Evolutionary conservation across 2,113 vertebrate genomes (phyloP).

Genomic region (Cygnus atratus): DNA sequence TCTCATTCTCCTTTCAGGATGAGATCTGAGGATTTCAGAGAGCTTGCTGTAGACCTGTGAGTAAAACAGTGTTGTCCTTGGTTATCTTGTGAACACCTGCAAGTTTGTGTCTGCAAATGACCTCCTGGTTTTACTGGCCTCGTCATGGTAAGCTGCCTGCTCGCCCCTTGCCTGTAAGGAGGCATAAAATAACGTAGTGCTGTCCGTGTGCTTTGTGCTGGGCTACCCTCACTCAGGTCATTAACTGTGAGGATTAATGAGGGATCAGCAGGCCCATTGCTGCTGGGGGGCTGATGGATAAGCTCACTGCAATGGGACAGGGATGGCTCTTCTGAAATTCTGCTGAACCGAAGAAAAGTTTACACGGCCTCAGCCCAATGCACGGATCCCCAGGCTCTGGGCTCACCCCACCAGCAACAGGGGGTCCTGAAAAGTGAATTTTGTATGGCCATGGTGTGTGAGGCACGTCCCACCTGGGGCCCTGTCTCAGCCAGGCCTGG

Average conservation of each 20-base stretch:
- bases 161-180: fast-evolving
- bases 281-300: fast-evolving
- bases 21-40: not conserved
- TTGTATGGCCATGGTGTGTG: too few relatives aligned
- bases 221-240: too few relatives aligned
- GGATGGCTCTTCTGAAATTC: not conserved
- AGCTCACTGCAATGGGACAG: fast-evolving
- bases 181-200: not conserved
- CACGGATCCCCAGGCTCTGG: not conserved
- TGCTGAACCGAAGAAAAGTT: fast-evolving
- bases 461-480: not conserved
- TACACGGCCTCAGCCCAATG: not conserved
- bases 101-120: not conserved
- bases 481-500: too few relatives aligned
- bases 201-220: fast-evolving
- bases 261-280: fast-evolving
- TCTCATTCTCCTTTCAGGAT: not conserved
- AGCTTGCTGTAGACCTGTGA: not conserved
- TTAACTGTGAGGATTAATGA: fast-evolving
- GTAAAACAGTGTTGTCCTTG: not conserved
- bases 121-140: not conserved
- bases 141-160: fast-evolving
- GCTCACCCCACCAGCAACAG: fast-evolving
- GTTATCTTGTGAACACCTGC: not conserved
- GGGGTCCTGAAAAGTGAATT: not conserved